Evolutionary conservation across 2,113 vertebrate species (phyloP), one percentile per base, ranked within the genome.

Genomic region (Cromileptes altivelis): DNA sequence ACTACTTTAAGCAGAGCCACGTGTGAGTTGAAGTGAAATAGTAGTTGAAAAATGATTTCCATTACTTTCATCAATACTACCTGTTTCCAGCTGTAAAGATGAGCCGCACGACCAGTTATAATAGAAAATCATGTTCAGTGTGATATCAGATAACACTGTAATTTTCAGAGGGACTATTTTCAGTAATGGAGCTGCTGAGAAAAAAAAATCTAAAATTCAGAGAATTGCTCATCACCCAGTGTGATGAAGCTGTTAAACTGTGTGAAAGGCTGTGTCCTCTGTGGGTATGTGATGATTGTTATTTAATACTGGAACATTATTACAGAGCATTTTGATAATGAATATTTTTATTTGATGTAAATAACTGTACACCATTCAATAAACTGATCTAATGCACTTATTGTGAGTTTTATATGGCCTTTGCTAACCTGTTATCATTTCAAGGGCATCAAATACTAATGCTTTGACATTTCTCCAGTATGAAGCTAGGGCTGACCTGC

Each of bases 131-230:
- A 2, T 57, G 3, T 62, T 76, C 25, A 70, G 47, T 52, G 71
- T 55, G 33, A 15, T 5, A 63, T 56, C 17, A 55, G 70, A 82
- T 70, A 62, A 37, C 6, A 56, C 19, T 12, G 33, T n/a, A 17
- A 55, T 64, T 23, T 63, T 37, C 72, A 70, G 14, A 45, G 18
- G 23, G 30, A 23, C 33, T 23, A 55, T 81, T 61, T 42, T 62
- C 57, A 75, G 23, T 58, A 49, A 40, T 76, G 6, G 27, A 61
- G 75, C 14, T 33, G n/a, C 63, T 18, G 40, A 25, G 33, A 42
- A 33, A 69, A 17, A 45, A 10, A 18, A 37, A 50, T 52, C 7
- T 42, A 37, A 74, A 60, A 58, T 50, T 68, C 23, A 42, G 17
- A 52, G 11, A 50, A 50, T 25, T 57, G 15, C 62, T 42, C 67